These are phyloP conservation scores for Rhea americana DNA, from an alignment of 2,113 vertebrate genomes.

Conservation along the genomic window DNA sequence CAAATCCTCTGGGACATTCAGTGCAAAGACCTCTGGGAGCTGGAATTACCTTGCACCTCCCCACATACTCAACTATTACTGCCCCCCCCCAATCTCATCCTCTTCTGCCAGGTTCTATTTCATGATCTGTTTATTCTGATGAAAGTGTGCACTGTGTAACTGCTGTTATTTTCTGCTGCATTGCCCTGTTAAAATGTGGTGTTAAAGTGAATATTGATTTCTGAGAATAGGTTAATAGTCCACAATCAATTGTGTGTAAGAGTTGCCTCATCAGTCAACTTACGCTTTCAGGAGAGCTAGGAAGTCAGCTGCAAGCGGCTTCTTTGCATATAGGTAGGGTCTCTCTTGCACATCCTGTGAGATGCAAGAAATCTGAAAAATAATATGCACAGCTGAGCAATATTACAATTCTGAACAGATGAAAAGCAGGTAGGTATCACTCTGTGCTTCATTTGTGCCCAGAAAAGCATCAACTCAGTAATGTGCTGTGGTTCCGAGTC, in stretches of 20 bases:
- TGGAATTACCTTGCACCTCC: not conserved
- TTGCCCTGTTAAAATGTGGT: constrained; percentile 40
- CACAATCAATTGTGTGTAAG: constrained; percentile 27
- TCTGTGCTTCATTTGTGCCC: not conserved
- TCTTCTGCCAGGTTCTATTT: not conserved
- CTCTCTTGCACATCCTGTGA: not conserved
- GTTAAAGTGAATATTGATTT: constrained; percentile 66
- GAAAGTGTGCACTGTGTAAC: constrained; percentile 34
- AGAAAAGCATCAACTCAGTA: not conserved
- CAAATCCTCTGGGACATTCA: not conserved
- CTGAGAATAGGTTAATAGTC: constrained; percentile 54
- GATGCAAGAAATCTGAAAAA: not conserved
- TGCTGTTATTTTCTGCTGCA: constrained; percentile 38
- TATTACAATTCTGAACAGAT: not conserved
- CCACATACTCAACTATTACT: not conserved
- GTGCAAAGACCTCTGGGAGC: not conserved
- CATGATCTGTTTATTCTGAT: constrained; percentile 31
- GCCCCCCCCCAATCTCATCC: not conserved
- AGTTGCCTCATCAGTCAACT: not conserved
- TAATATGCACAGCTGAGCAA: not conserved
- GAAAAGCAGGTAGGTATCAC: not conserved
- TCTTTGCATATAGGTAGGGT: not conserved
- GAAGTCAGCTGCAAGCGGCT: not conserved
- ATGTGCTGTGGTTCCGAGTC: not conserved
- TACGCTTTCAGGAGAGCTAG: not conserved